Conservation (phyloP, 2,888 invertebrate genomes). For the Mythimna pallens region DNA sequence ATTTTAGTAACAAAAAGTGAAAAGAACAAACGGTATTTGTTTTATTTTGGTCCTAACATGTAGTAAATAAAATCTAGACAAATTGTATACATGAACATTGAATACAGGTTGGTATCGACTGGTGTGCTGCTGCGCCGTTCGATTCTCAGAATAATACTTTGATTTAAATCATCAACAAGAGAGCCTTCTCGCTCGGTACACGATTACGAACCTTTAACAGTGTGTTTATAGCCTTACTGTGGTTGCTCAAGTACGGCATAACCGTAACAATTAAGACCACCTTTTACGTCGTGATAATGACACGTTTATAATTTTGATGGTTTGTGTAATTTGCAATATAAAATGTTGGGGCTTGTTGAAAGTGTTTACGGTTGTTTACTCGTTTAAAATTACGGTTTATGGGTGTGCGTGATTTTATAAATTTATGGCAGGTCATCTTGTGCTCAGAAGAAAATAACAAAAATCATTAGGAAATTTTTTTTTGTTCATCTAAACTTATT, state of each 20-base stretch:
- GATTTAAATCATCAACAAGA: constrained; percentile 51
- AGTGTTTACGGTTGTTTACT: background rate
- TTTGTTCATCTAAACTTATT: too few relatives aligned
- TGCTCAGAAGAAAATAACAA: too few relatives aligned
- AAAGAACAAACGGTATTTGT: background rate
- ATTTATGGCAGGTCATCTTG: too few relatives aligned
- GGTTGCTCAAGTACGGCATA: constrained; percentile 56
- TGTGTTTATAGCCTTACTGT: constrained; percentile 62
- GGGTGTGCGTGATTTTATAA: background rate
- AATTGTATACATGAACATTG: constrained; percentile 1
- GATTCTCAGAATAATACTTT: constrained; percentile 18
- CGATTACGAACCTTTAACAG: constrained; percentile 59
- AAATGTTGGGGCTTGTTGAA: constrained; percentile 18
- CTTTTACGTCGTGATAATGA: constrained; percentile 56
- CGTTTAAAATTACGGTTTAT: constrained; percentile 7
- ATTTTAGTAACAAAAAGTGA: constrained; percentile 1
- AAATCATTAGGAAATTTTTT: too few relatives aligned
- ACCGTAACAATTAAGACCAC: constrained; percentile 59
- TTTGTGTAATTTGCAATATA: constrained; percentile 42
- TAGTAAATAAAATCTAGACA: constrained; percentile 2
- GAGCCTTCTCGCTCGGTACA: constrained; percentile 48
- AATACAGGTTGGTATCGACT: constrained; percentile 24
- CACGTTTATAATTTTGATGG: constrained; percentile 55
- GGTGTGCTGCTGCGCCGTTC: constrained; percentile 9
- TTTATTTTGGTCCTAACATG: background rate